Percentiles rank a stretch among this genome's conserved stretches.
Evolutionary conservation across 2,797 vertebrate genomes (phyloP).

Genomic region (Eidolon dupreanum): DNA sequence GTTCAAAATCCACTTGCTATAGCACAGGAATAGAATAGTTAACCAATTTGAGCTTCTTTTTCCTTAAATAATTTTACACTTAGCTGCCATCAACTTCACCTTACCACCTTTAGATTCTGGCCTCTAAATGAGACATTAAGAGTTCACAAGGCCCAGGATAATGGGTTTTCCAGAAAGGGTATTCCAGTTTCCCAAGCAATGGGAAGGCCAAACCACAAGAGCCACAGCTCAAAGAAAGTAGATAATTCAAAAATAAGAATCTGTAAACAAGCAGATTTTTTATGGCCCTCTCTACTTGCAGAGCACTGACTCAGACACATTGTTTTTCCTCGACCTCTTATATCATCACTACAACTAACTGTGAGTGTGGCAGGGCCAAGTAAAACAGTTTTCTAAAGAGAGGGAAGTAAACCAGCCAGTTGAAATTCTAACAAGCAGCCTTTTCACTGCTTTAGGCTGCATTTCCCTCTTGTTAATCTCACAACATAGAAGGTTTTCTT

Average conservation of each 20-base stretch:
- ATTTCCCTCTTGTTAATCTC: background rate
- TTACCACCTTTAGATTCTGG: conserved; percentile 42
- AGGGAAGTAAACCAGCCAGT: background rate
- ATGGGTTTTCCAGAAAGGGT: conserved; percentile 65
- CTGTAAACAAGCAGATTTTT: conserved; percentile 57
- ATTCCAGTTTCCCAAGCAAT: conserved; percentile 43
- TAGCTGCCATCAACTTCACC: conserved; percentile 26
- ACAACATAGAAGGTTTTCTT: background rate
- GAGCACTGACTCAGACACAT: conserved; percentile 8
- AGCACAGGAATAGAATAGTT: background rate
- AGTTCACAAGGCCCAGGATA: conserved; percentile 52
- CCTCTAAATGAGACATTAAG: conserved; percentile 54
- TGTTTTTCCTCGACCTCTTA: conserved; percentile 45
- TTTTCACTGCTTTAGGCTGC: background rate
- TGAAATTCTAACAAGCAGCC: background rate
- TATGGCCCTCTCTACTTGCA: background rate
- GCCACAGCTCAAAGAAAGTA: conserved; percentile 47
- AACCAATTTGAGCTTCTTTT: background rate
- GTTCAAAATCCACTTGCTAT: conserved; percentile 40
- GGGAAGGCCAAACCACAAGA: conserved; percentile 43
- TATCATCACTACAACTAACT: conserved; percentile 20
- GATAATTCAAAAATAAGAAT: conserved; percentile 62
- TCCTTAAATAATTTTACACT: conserved; percentile 25
- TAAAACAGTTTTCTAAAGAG: conserved; percentile 23
- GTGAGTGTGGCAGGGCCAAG: background rate